phyloP scores from a whole-genome alignment of 2,888 invertebrate genomes.

The Oxycera nigricornis region DNA sequence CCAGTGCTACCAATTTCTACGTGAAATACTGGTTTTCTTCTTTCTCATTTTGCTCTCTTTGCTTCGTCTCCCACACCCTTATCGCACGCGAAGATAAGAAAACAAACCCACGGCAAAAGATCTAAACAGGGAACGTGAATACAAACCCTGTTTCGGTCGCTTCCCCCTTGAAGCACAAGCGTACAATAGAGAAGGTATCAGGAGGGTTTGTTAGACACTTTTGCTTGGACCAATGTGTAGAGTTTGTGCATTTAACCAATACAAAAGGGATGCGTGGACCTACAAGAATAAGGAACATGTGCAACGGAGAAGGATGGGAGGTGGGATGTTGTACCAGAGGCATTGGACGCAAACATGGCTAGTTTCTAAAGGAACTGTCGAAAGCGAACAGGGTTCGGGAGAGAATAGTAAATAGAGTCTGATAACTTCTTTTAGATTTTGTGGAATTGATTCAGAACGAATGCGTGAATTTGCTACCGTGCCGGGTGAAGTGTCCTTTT shows the following conservation, averaged over 20 bases:
- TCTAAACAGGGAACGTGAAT: background rate
- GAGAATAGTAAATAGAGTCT: background rate
- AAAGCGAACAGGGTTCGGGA: background rate
- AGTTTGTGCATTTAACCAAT: background rate
- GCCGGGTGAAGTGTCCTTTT: slow-evolving; percentile 3
- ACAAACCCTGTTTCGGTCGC: background rate
- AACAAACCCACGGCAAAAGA: background rate
- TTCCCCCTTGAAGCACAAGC: background rate
- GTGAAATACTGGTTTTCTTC: background rate
- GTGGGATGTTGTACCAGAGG: no score
- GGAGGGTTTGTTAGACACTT: background rate
- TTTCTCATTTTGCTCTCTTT: background rate
- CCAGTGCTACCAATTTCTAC: background rate
- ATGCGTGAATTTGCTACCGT: background rate
- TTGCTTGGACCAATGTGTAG: background rate
- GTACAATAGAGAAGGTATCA: background rate
- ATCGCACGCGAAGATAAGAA: background rate
- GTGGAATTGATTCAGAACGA: background rate
- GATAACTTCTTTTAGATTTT: background rate
- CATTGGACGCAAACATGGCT: background rate
- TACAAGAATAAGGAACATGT: background rate
- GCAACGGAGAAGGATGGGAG: background rate
- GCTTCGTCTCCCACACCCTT: background rate
- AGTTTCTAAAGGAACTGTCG: background rate
- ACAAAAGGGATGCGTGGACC: background rate